Percentiles rank a stretch among this genome's conserved stretches.
phyloP scores from a whole-genome alignment of 2,797 vertebrate genomes.

The Galaxias olidus region DNA sequence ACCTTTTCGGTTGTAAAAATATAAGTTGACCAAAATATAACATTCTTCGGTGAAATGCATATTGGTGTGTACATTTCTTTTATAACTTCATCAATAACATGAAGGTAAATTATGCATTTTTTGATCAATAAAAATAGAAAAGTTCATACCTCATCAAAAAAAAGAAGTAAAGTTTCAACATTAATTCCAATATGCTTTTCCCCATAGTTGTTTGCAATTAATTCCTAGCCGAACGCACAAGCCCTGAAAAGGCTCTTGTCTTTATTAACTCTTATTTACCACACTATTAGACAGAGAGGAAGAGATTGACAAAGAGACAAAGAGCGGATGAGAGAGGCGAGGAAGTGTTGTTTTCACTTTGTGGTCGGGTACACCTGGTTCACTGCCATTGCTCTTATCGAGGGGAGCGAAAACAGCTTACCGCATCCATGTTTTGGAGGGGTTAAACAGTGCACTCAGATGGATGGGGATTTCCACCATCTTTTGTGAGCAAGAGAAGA shows the following conservation, averaged over 20 bases:
- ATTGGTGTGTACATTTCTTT: no score
- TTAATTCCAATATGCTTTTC: no score
- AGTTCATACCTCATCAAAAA: no score
- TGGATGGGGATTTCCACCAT: conserved; percentile 80
- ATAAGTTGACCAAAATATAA: no score
- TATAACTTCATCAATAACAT: no score
- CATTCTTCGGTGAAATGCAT: no score
- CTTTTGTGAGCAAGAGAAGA: conserved; percentile 48
- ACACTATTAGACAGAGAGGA: conserved; percentile 55
- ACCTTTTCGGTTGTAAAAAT: no score
- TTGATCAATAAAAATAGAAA: no score
- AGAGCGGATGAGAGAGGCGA: conserved; percentile 54
- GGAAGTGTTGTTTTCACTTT: conserved; percentile 76
- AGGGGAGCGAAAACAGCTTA: conserved; percentile 69
- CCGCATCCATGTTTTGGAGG: conserved; percentile 80
- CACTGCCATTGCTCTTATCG: conserved; percentile 73
- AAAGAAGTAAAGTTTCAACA: no score
- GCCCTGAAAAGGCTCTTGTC: conserved; percentile 12
- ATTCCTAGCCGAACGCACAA: background rate
- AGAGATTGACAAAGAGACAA: conserved; percentile 55
- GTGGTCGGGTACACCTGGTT: conserved; percentile 83
- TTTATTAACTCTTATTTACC: conserved; percentile 52
- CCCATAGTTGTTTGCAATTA: no score
- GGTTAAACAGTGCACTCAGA: conserved; percentile 75
- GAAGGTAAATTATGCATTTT: no score